A percentile compares a stretch with the other conserved stretches of the same genome.
Conservation (phyloP, 2,797 vertebrate genomes). For the Pempheris klunzingeri region DNA sequence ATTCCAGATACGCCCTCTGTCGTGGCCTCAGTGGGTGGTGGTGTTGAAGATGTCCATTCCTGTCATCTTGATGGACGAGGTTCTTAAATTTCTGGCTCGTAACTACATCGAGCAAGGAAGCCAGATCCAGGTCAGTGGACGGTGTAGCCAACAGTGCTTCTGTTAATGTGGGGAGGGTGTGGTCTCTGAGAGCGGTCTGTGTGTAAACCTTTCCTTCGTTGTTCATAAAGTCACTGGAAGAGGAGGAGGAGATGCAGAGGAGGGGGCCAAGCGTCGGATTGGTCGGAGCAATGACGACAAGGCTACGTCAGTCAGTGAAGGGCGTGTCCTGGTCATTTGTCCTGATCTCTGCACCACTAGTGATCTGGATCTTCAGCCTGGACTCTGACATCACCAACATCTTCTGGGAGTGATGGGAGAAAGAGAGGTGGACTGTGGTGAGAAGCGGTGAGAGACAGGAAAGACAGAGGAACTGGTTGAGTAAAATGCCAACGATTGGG, state of each 20-base stretch:
- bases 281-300: constrained; percentile 1
- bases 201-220: constrained; percentile 5
- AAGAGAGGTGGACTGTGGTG: neutral
- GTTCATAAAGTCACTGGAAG: constrained; percentile 68
- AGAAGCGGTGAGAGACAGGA: neutral
- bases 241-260: constrained; percentile 71
- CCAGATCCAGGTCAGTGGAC: constrained; percentile 69
- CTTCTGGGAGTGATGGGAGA: constrained; percentile 75
- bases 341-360: constrained; percentile 78
- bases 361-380: constrained; percentile 88
- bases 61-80: constrained; percentile 88
- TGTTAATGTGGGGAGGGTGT: neutral
- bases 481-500: neutral
- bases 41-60: constrained; percentile 89
- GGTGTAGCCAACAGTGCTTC: neutral
- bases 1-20: constrained; percentile 87
- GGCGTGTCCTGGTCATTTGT: constrained; percentile 87
- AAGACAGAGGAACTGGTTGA: constrained; percentile 4
- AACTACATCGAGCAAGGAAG: constrained; percentile 85
- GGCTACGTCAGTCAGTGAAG: constrained; percentile 63
- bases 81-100: constrained; percentile 86
- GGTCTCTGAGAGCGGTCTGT: neutral
- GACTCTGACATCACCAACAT: constrained; percentile 90
- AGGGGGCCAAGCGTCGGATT: constrained; percentile 16
- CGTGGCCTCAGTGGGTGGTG: constrained; percentile 87